These are phyloP conservation scores for Rhinoraja longicauda DNA, from an alignment of 2,797 vertebrate genomes.

Conservation along the genomic window DNA sequence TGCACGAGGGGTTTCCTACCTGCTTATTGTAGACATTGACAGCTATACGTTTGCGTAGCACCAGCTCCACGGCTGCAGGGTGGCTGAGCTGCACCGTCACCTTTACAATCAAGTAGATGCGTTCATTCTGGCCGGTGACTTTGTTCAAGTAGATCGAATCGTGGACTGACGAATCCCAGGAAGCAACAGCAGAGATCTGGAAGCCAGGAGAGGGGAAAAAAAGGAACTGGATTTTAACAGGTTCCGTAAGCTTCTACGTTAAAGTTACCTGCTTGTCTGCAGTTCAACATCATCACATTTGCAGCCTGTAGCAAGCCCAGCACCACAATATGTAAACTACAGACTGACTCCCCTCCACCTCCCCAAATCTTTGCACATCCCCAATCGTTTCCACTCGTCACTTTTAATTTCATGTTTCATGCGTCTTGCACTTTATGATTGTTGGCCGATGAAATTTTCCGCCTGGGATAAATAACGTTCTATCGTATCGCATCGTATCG, in stretches of 20 bases:
- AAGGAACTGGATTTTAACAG: constrained; percentile 19
- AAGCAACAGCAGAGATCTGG: constrained; percentile 81
- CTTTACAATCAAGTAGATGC: constrained; percentile 91
- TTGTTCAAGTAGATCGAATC: constrained; percentile 89
- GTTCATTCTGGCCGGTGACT: constrained; percentile 82
- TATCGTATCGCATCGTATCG: too few species aligned
- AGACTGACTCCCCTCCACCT: too few species aligned
- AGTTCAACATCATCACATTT: background rate
- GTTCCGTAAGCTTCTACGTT: background rate
- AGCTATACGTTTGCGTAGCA: constrained; percentile 87
- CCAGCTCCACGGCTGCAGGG: constrained; percentile 87
- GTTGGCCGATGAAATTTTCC: too few species aligned
- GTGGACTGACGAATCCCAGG: constrained; percentile 96
- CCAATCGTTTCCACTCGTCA: too few species aligned
- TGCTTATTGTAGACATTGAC: constrained; percentile 98
- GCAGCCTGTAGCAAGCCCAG: background rate
- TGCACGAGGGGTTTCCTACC: constrained; percentile 54
- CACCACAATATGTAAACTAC: too few species aligned
- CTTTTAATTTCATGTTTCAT: too few species aligned
- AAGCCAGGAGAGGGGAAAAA: background rate
- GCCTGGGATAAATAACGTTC: too few species aligned
- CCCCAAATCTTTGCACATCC: too few species aligned
- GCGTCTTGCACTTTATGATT: too few species aligned
- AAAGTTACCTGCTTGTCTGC: background rate
- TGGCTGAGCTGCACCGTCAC: constrained; percentile 92